Conservation (phyloP, 1,140 invertebrate genomes). For the Scaptodrosophila lebanonensis region DNA sequence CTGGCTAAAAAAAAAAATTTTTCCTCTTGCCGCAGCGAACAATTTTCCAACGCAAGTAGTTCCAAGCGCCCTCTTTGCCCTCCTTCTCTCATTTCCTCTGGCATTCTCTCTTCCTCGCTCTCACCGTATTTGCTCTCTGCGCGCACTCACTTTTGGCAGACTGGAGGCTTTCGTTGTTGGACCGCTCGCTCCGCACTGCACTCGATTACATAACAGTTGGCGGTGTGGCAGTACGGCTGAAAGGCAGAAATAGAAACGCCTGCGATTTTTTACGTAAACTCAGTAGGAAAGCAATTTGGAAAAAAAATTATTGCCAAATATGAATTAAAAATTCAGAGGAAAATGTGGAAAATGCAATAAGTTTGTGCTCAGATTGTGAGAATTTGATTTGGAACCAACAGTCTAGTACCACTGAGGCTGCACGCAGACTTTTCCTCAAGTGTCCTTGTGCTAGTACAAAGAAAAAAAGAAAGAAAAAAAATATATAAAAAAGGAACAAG, state of each 20-base stretch:
- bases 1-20: constrained; percentile 6
- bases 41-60: constrained; percentile 33
- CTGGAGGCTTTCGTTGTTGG: constrained; percentile 4
- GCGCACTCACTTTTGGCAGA: constrained; percentile 34
- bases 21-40: background rate
- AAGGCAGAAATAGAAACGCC: constrained; percentile 42
- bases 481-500: too few relatives aligned
- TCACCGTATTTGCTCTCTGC: background rate
- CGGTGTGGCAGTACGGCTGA: constrained; percentile 55
- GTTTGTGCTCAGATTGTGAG: background rate
- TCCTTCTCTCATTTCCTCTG: background rate
- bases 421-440: constrained; percentile 3
- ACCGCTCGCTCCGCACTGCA: constrained; percentile 44
- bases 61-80: constrained; percentile 32
- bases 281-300: background rate
- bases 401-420: background rate
- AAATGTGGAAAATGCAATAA: background rate
- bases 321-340: constrained; percentile 14
- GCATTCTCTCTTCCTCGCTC: background rate
- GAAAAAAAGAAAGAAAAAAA: background rate
- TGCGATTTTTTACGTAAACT: constrained; percentile 45
- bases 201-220: constrained; percentile 71
- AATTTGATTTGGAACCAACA: constrained; percentile 19
- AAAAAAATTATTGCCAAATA: constrained; percentile 21
- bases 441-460: constrained; percentile 17